phyloP scores from a whole-genome alignment of 2,888 invertebrate species.

The Megamerina dolium region DNA sequence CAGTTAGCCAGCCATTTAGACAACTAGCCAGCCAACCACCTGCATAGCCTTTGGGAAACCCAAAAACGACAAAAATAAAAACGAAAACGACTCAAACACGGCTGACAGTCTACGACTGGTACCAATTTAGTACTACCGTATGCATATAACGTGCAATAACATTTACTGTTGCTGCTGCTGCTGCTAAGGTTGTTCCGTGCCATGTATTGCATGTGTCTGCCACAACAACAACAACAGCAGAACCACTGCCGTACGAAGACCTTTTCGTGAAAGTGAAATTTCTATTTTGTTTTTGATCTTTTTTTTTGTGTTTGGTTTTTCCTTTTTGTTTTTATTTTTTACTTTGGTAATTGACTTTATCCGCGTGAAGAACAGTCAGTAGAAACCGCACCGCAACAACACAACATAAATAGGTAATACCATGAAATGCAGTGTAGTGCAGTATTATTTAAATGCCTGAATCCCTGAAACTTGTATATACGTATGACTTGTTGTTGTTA shows the following conservation, averaged over 20 bases:
- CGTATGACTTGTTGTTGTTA: too few relatives aligned
- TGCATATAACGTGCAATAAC: background rate
- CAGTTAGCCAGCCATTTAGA: too few relatives aligned
- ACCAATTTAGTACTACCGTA: constrained; percentile 37
- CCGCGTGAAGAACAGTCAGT: too few relatives aligned
- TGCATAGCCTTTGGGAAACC: constrained; percentile 17
- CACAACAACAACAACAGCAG: too few relatives aligned
- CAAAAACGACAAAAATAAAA: constrained; percentile 2
- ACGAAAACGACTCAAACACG: background rate
- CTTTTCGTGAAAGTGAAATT: background rate
- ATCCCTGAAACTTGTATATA: too few relatives aligned
- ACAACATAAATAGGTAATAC: too few relatives aligned
- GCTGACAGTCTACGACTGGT: constrained; percentile 24
- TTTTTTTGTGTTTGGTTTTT: background rate
- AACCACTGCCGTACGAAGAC: background rate
- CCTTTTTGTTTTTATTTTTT: background rate
- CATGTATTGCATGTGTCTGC: background rate
- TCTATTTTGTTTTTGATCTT: background rate
- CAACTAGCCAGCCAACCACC: constrained; percentile 16
- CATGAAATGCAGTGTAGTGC: too few relatives aligned
- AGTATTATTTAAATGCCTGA: too few relatives aligned
- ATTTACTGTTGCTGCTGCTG: background rate
- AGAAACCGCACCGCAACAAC: too few relatives aligned
- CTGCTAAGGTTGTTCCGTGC: background rate
- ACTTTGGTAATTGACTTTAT: background rate